phyloP scores from a whole-genome alignment of 2,888 invertebrate species.

The Lissonota sp. region DNA sequence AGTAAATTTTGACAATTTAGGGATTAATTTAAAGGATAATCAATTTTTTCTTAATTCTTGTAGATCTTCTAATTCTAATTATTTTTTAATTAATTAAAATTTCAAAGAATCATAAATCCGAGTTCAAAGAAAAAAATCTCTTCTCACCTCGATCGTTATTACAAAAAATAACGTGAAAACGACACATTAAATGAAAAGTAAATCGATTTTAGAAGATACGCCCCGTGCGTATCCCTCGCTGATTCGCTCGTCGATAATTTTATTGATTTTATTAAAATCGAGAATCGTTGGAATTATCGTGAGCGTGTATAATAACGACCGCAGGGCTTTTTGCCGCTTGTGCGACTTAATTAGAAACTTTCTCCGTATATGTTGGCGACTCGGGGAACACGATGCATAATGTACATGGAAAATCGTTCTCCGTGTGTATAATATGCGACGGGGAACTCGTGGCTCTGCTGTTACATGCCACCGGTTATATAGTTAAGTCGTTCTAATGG shows the following conservation, averaged over 20 bases:
- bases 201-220: too few species aligned
- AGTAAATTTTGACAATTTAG: too few species aligned
- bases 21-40: too few species aligned
- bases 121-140: too few species aligned
- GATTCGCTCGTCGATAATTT: neutral
- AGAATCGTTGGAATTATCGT: slow-evolving; percentile 1
- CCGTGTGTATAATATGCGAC: slow-evolving; percentile 16
- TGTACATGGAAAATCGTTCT: slow-evolving; percentile 26
- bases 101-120: neutral
- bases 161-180: too few species aligned
- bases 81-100: too few species aligned
- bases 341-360: slow-evolving; percentile 57
- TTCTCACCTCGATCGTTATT: too few species aligned
- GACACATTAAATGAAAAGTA: too few species aligned
- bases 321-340: neutral
- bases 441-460: slow-evolving; percentile 3
- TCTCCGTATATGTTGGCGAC: slow-evolving; percentile 39
- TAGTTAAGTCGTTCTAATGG: slow-evolving; percentile 54
- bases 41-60: too few species aligned
- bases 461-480: slow-evolving; percentile 34
- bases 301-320: neutral
- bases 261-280: neutral
- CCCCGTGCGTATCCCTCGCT: neutral
- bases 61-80: too few species aligned
- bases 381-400: neutral